A percentile compares a stretch with the other conserved stretches of the same genome.
Conservation (phyloP, 1,140 invertebrate species). For the Wasmannia auropunctata region DNA sequence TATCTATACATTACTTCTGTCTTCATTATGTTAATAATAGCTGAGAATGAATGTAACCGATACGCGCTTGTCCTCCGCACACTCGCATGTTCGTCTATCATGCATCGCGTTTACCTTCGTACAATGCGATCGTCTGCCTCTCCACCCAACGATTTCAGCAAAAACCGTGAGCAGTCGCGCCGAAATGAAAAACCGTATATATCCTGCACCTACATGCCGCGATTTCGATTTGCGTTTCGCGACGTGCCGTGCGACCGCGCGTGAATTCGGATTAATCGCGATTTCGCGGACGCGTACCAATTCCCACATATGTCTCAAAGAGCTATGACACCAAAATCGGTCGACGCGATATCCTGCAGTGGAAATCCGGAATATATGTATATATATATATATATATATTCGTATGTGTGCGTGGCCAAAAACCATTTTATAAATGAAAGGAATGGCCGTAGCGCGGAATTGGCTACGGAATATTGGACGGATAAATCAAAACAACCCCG, state of each 20-base stretch:
- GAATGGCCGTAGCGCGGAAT: constrained; percentile 21
- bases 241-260: constrained; percentile 52
- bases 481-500: constrained; percentile 51
- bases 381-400: no score
- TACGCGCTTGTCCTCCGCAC: not conserved
- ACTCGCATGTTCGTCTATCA: not conserved
- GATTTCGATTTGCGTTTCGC: constrained; percentile 62
- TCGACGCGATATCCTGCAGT: constrained; percentile 9
- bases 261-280: constrained; percentile 57
- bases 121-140: constrained; percentile 16
- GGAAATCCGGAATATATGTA: constrained; percentile 3
- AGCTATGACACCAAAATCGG: constrained; percentile 28
- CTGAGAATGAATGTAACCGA: not conserved
- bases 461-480: constrained; percentile 45
- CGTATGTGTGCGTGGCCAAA: constrained; percentile 10
- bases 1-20: not conserved
- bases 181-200: constrained; percentile 63
- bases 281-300: constrained; percentile 43
- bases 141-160: not conserved
- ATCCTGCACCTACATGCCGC: constrained; percentile 1
- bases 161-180: constrained; percentile 23
- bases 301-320: constrained; percentile 52
- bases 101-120: constrained; percentile 26
- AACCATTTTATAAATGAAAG: constrained; percentile 54
- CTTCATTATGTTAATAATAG: not conserved